These are phyloP conservation scores for Caenorhabditis sp. DNA, from an alignment of 2,888 invertebrate species.

Conservation along the genomic window DNA sequence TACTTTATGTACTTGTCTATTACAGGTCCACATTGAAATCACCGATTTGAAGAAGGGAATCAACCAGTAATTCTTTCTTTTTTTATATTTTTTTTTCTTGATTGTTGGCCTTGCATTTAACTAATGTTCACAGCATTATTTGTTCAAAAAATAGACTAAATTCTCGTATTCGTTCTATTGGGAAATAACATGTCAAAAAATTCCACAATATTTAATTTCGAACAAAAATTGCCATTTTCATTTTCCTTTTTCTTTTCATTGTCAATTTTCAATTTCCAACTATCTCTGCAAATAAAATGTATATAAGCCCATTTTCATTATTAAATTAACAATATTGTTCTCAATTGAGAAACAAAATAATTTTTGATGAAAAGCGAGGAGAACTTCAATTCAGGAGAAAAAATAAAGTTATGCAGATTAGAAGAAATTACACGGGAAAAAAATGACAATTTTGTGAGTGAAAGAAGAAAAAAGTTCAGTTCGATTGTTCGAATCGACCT, in stretches of 20 bases:
- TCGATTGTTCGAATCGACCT: not conserved
- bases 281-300: slow-evolving; percentile 15
- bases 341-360: not conserved
- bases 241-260: not conserved
- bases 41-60: slow-evolving; percentile 61
- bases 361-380: not conserved
- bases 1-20: not conserved
- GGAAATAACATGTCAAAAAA: no score
- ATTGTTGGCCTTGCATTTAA: not conserved
- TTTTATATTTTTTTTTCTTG: not conserved
- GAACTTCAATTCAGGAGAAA: no score
- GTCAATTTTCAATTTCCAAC: not conserved
- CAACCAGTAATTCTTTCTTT: slow-evolving; percentile 29
- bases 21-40: slow-evolving; percentile 63
- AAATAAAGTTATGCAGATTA: not conserved
- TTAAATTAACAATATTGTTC: not conserved
- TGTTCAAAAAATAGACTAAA: no score
- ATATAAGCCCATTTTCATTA: not conserved
- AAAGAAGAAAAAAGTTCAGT: not conserved
- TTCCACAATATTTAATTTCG: slow-evolving; percentile 35
- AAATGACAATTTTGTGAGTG: not conserved
- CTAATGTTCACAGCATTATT: no score
- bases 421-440: slow-evolving; percentile 11
- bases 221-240: slow-evolving; percentile 22
- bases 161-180: no score